Evolutionary conservation across 2,113 vertebrate genomes (phyloP).

Genomic region (Tachysurus fulvidraco): DNA sequence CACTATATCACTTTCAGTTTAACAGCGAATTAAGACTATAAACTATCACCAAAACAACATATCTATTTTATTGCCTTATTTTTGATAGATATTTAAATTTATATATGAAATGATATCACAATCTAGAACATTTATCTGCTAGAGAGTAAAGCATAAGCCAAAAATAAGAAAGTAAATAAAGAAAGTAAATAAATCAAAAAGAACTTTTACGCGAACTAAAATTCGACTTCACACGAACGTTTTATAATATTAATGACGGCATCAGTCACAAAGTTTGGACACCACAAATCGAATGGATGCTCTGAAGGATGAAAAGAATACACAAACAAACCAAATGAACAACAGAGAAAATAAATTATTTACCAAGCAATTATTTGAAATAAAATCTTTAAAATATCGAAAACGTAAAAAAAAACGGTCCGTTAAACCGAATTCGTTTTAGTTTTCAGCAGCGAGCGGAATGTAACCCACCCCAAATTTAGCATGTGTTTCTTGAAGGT

Average conservation of each 20-base stretch:
- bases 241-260: not conserved
- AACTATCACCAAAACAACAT: constrained; percentile 33
- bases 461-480: constrained; percentile 30
- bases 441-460: constrained; percentile 23
- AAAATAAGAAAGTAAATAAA: constrained; percentile 12
- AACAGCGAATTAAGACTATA: not conserved
- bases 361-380: not conserved
- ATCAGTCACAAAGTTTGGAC: not conserved
- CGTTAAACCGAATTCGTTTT: not conserved
- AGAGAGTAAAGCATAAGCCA: constrained; percentile 41
- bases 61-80: constrained; percentile 50
- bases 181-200: not conserved
- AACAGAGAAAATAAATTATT: not conserved
- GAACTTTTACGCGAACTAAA: not conserved
- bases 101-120: constrained; percentile 23
- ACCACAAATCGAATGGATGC: not conserved
- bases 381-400: not conserved
- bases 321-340: not conserved
- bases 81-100: constrained; percentile 46
- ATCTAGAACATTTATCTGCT: constrained; percentile 37
- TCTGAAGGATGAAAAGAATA: constrained; percentile 15
- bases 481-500: constrained; percentile 53
- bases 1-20: constrained; percentile 15
- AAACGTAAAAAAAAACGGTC: not conserved
- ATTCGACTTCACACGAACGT: constrained; percentile 12